Base-by-base conservation (phyloP, 1,140 invertebrate species). In the Drosophila tani region DNA sequence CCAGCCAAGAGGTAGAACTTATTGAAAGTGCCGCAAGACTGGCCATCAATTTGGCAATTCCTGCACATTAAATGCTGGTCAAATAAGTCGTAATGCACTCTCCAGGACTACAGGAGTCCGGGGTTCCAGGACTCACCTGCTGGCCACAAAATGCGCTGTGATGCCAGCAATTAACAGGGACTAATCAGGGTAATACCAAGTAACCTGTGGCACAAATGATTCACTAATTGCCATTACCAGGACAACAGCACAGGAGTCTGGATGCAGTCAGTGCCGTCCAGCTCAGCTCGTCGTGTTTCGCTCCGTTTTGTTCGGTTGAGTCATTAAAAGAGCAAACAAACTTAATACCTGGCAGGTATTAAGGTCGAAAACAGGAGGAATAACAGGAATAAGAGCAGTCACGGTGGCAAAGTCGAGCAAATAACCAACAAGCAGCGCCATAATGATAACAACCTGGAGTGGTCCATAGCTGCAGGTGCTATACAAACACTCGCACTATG, bases 291-390 rank as follows among this genome's bases (percentile, higher is more conserved):
- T 38, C 32, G 21, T 8, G 62, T 17, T 17, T 29, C 8, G 29
- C 15, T 19, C 0, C 32, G 21, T 27, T 46, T 29, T 38, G 40
- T 46, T 70, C 40, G 38, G 67, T 50, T 73, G 47, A 63, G 59
- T 78, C 82, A 78, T 85, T 76, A 79, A 83, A 86, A 74, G 71
- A 62, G 65, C 68, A 87, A 80, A 78, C 84, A 83, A 80, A 88
- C 78, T 81, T 77, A 82, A 87, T 77, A 79, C 67, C 80, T 69
- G 60, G 64, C 64, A 59, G 69, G 73, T 67, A 65, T 50, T 55
- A 8, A 60, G 38, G 40, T 47, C 29, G 68, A 62, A 59, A 50
- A 65, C 58, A 24, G 38, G 51, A 60, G 58, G 40, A 35, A 45
- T 43, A 50, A 46, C 32, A 45, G 45, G 51, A 62, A 64, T 49